These are phyloP conservation scores for Ormyrus pomaceus DNA, from an alignment of 2,888 invertebrate genomes.

Conservation along the genomic window DNA sequence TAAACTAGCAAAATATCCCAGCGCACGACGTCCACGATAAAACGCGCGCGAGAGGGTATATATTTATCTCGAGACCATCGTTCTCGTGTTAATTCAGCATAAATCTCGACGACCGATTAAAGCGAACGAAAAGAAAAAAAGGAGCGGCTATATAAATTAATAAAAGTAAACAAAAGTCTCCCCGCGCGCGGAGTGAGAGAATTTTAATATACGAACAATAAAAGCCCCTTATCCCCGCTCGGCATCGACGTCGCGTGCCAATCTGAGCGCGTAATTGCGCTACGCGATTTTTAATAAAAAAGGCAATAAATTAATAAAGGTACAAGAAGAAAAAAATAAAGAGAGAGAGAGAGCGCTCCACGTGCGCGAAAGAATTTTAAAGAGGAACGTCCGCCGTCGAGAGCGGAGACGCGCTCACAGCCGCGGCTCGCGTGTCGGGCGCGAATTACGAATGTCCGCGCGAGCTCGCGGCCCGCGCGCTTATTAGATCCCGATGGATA, in stretches of 20 bases:
- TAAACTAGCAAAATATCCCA: too few species aligned
- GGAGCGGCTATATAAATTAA: background rate
- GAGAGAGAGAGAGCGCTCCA: background rate
- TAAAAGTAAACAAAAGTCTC: background rate
- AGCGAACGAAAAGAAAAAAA: conserved; percentile 1
- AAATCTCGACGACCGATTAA: background rate
- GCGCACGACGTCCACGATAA: background rate
- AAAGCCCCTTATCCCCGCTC: background rate
- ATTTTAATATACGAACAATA: background rate
- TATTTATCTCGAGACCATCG: conserved; percentile 12
- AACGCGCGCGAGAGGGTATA: background rate
- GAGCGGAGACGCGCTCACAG: background rate
- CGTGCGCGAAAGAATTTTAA: background rate
- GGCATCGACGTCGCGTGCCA: conserved; percentile 14
- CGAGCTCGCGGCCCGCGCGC: background rate
- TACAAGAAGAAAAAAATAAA: background rate
- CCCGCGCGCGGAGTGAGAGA: background rate
- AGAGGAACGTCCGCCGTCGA: background rate
- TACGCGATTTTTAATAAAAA: conserved; percentile 12
- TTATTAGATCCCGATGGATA: conserved; percentile 55
- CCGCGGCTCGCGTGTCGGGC: conserved; percentile 50
- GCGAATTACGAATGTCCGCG: conserved; percentile 44
- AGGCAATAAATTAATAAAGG: conserved; percentile 32
- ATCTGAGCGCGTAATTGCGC: conserved; percentile 11
- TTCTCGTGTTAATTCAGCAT: conserved; percentile 8